Conservation (phyloP, 2,113 vertebrate genomes). For the Chitala chitala region DNA sequence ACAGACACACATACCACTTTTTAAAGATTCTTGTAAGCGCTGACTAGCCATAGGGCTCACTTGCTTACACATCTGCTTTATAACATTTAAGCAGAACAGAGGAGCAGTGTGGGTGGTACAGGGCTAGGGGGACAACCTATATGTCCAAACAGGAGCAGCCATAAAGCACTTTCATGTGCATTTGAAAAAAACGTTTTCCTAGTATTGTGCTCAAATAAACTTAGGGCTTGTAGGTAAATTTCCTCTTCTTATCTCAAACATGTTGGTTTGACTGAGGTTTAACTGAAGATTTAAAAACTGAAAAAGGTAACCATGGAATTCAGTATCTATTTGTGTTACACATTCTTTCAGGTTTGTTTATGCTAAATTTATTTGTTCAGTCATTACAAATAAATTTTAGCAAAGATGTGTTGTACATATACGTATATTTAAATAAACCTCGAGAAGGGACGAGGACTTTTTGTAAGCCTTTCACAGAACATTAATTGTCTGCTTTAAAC, state of each 20-base stretch:
- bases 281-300: neutral
- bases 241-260: neutral
- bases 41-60: neutral
- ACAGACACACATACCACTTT: too few species aligned
- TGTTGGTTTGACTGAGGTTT: too few species aligned
- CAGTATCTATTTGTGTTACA: conserved; percentile 9
- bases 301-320: neutral
- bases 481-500: neutral
- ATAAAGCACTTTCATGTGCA: neutral
- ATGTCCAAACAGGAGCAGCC: neutral
- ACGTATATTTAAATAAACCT: conserved; percentile 32
- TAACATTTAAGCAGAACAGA: neutral
- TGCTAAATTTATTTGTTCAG: conserved; percentile 16
- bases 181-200: neutral
- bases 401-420: conserved; percentile 26
- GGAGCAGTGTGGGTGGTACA: neutral
- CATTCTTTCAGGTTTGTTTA: neutral
- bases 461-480: neutral
- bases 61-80: neutral
- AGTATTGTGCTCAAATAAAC: neutral
- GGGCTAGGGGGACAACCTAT: neutral
- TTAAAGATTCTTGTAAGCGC: too few species aligned
- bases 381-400: conserved; percentile 13
- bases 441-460: neutral
- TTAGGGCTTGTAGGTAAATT: neutral